Conservation (phyloP, 2,797 vertebrate species). For the Silurus lanzhouensis region DNA sequence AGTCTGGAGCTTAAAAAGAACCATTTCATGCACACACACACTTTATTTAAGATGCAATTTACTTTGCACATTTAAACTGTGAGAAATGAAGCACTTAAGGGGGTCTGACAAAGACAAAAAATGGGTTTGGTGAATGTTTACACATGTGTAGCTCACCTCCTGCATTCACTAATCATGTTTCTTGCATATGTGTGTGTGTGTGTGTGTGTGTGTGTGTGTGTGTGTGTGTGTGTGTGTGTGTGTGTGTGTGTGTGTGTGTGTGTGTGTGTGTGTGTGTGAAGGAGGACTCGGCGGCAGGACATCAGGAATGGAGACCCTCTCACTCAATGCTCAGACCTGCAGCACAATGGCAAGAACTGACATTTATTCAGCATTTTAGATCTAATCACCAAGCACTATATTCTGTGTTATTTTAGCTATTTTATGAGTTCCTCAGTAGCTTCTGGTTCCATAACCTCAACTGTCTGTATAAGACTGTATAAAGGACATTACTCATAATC, state of each 20-base stretch:
- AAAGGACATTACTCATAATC: no score
- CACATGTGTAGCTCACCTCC: conserved; percentile 28
- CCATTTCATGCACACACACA: conserved; percentile 40
- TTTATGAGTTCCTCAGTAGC: no score
- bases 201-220: background rate
- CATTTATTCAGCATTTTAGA: background rate
- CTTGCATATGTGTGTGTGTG: conserved; percentile 31
- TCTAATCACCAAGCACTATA: conserved; percentile 3
- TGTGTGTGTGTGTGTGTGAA: conserved; percentile 69
- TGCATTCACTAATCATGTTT: conserved; percentile 46
- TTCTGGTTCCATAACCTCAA: no score
- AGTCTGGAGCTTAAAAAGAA: conserved; percentile 32
- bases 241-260: conserved; percentile 29
- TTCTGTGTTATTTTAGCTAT: background rate
- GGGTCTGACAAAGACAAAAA: conserved; percentile 13
- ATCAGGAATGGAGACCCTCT: conserved; percentile 97
- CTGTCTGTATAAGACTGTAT: no score
- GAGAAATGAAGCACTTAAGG: conserved; percentile 25
- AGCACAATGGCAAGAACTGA: conserved; percentile 84
- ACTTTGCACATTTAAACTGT: background rate
- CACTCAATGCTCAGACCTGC: conserved; percentile 95
- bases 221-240: conserved; percentile 24
- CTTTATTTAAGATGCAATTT: conserved; percentile 32
- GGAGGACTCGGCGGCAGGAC: conserved; percentile 95
- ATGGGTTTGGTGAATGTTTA: conserved; percentile 23